A percentile compares a stretch with the other conserved stretches of the same genome.
Conservation (phyloP, 2,113 vertebrate species). For the Peromyscus leucopus region DNA sequence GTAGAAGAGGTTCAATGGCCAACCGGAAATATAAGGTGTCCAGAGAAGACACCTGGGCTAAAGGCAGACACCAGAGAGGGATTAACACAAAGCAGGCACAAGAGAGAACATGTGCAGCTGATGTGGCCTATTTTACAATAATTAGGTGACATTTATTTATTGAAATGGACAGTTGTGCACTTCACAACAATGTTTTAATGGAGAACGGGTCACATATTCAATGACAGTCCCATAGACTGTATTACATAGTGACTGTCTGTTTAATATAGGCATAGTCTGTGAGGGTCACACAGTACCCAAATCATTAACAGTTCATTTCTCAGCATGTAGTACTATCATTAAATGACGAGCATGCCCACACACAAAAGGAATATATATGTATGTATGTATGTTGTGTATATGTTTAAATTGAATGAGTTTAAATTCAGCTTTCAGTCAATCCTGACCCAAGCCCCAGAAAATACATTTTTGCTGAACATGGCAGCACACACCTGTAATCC, state of each 20-base stretch:
- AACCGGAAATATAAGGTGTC: slow-evolving; percentile 4
- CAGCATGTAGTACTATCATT: background rate
- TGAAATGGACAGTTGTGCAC: background rate
- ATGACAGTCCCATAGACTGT: background rate
- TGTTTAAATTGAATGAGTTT: background rate
- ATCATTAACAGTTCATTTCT: background rate
- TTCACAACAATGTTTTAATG: background rate
- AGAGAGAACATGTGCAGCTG: background rate
- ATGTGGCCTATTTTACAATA: background rate
- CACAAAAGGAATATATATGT: background rate
- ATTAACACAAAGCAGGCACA: background rate
- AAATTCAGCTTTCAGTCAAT: background rate
- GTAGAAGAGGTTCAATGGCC: background rate
- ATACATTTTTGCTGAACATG: background rate
- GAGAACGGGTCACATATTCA: background rate
- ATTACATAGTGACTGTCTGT: background rate
- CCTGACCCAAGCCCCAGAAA: slow-evolving; percentile 3
- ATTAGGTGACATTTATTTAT: background rate
- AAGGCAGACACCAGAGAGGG: background rate
- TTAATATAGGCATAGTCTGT: background rate
- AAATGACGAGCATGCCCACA: background rate
- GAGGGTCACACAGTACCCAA: background rate
- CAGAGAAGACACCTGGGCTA: background rate
- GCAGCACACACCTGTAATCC: background rate
- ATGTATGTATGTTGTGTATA: background rate